A percentile compares a stretch with the other conserved stretches of the same genome.
Conservation (phyloP, 1,140 invertebrate species). For the Drusus annulatus region DNA sequence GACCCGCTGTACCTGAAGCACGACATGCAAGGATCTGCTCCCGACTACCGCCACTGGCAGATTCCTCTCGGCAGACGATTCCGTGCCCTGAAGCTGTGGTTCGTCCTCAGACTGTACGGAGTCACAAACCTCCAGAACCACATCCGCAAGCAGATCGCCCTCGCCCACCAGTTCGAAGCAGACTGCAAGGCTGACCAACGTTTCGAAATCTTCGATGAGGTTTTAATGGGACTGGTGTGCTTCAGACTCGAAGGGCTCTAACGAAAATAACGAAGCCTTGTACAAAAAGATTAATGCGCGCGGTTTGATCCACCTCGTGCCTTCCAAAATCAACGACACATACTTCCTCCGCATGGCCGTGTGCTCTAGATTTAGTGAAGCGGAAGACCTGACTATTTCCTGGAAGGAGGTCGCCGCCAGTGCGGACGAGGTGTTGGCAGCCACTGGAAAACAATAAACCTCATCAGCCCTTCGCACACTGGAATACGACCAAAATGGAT, state of each 20-base stretch:
- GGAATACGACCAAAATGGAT: too few species aligned
- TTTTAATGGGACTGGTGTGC: conserved; percentile 93
- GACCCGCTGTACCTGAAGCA: conserved; percentile 96
- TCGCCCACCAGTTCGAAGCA: conserved; percentile 90
- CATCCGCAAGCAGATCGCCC: conserved; percentile 83
- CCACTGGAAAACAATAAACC: too few species aligned
- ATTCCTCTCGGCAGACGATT: conserved; percentile 96
- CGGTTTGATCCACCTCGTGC: conserved; percentile 94
- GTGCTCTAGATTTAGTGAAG: conserved; percentile 88
- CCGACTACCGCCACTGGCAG: conserved; percentile 98
- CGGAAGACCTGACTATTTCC: conserved; percentile 86
- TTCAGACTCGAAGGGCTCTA: conserved; percentile 92
- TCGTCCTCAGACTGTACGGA: conserved; percentile 93
- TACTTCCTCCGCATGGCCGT: conserved; percentile 94
- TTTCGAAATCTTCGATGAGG: conserved; percentile 92
- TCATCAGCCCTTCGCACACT: too few species aligned
- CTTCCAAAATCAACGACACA: conserved; percentile 86
- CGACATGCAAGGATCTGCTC: conserved; percentile 89
- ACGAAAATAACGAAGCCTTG: conserved; percentile 88
- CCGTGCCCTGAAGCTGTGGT: conserved; percentile 96
- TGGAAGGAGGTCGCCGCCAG: conserved; percentile 88
- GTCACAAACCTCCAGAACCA: conserved; percentile 88
- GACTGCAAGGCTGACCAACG: conserved; percentile 78
- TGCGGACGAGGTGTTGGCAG: conserved; percentile 74
- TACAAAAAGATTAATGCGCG: conserved; percentile 91